Evolutionary conservation across 2,113 vertebrate species (phyloP).

Genomic region (Sitta europaea): DNA sequence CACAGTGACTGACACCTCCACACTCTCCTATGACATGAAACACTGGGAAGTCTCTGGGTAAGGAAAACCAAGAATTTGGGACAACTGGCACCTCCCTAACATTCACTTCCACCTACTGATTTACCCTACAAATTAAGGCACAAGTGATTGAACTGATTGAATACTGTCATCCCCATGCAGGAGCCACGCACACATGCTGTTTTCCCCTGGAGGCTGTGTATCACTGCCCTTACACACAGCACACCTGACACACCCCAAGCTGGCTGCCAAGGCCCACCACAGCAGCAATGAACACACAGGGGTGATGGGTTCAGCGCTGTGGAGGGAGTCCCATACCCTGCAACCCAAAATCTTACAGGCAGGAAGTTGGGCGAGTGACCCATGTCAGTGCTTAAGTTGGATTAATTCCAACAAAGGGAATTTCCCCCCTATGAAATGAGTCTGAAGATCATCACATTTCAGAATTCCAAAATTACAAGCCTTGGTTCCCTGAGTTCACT

Average conservation of each 20-base stretch:
- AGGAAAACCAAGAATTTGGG: neutral
- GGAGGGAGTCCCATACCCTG: neutral
- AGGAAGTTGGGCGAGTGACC: neutral
- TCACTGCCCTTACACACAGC: neutral
- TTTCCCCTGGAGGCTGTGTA: neutral
- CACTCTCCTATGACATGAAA: fast-evolving
- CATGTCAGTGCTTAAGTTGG: neutral
- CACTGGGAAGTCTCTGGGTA: fast-evolving
- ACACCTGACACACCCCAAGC: fast-evolving
- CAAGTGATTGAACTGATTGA: neutral
- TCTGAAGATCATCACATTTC: neutral
- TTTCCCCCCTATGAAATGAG: neutral
- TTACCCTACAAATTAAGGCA: neutral
- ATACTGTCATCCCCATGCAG: fast-evolving
- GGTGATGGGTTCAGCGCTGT: fast-evolving
- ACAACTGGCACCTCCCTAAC: neutral
- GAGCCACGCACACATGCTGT: neutral
- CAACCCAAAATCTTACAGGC: neutral
- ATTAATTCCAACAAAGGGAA: neutral
- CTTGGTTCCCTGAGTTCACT: neutral
- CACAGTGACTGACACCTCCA: neutral
- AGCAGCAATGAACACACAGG: fast-evolving
- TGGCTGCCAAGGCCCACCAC: neutral
- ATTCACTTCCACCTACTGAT: neutral
- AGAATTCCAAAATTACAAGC: neutral